Evolutionary conservation across 2,888 invertebrate species (phyloP).

Genomic region (Mactromeris polynyma): DNA sequence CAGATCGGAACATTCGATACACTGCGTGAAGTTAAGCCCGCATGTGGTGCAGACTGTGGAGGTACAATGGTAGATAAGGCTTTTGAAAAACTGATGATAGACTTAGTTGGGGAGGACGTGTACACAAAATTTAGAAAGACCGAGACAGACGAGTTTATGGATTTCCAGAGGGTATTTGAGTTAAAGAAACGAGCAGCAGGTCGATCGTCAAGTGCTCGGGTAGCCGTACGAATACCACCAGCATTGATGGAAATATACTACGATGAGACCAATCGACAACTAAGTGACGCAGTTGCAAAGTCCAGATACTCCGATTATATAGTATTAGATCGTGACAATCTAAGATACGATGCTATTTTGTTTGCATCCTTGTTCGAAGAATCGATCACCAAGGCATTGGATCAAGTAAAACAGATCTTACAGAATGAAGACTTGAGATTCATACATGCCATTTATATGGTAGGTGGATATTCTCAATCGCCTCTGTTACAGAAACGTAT

Average conservation of each 20-base stretch:
- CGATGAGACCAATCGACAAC: background rate
- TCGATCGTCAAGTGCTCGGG: background rate
- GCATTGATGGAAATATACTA: background rate
- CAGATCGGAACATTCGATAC: background rate
- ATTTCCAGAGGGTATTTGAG: constrained; percentile 48
- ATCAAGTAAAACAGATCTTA: constrained; percentile 11
- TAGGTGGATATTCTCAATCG: constrained; percentile 44
- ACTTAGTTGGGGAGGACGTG: background rate
- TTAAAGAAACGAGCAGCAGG: constrained; percentile 35
- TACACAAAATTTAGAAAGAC: constrained; percentile 28
- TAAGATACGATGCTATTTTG: background rate
- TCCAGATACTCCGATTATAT: constrained; percentile 17
- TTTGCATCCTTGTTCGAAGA: constrained; percentile 25
- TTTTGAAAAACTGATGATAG: background rate
- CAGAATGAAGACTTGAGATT: background rate
- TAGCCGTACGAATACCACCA: constrained; percentile 13
- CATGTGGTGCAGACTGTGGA: constrained; percentile 14
- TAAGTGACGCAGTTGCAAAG: background rate
- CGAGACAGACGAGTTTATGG: constrained; percentile 50
- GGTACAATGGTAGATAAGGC: constrained; percentile 21
- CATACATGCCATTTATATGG: constrained; percentile 41
- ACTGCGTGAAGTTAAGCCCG: constrained; percentile 6
- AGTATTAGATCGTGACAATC: constrained; percentile 3
- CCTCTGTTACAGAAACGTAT: constrained; percentile 39
- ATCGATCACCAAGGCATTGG: constrained; percentile 1